Evolutionary conservation across 2,113 vertebrate genomes (phyloP).

Genomic region (Rhabdornis inornatus): DNA sequence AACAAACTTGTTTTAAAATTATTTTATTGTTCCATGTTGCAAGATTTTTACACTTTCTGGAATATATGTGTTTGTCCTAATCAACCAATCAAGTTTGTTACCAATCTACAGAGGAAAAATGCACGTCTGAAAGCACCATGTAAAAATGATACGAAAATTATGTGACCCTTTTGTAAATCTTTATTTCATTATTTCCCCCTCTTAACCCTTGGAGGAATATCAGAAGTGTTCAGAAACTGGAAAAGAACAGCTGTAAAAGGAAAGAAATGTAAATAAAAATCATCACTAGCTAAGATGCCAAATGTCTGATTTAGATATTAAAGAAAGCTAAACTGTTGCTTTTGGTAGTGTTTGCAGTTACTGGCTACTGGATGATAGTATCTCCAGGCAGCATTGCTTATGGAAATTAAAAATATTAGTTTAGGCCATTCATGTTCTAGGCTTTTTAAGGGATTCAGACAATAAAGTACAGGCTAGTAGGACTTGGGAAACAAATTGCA

Average conservation of each 20-base stretch:
- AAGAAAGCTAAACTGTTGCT: neutral
- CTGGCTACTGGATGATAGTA: neutral
- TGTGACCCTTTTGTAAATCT: neutral
- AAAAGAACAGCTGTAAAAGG: neutral
- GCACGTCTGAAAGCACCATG: fast-evolving
- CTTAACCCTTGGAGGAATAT: neutral
- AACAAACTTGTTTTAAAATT: neutral
- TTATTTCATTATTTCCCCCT: neutral
- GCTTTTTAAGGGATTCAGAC: neutral
- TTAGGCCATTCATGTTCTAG: neutral
- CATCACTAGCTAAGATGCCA: neutral
- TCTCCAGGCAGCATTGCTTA: neutral
- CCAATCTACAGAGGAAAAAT: neutral
- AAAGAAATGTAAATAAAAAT: neutral
- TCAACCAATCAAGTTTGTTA: neutral
- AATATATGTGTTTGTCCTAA: neutral
- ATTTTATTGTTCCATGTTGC: neutral
- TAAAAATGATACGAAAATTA: neutral
- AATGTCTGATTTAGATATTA: neutral
- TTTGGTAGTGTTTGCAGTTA: neutral
- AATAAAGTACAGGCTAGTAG: neutral
- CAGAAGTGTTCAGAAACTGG: neutral
- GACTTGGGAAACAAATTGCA: neutral
- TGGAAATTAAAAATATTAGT: neutral
- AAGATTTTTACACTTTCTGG: neutral